Percentiles rank a stretch among this genome's conserved stretches.
These are phyloP conservation scores for Oophaga sylvatica DNA, from an alignment of 2,797 vertebrate species.

Conservation along the genomic window DNA sequence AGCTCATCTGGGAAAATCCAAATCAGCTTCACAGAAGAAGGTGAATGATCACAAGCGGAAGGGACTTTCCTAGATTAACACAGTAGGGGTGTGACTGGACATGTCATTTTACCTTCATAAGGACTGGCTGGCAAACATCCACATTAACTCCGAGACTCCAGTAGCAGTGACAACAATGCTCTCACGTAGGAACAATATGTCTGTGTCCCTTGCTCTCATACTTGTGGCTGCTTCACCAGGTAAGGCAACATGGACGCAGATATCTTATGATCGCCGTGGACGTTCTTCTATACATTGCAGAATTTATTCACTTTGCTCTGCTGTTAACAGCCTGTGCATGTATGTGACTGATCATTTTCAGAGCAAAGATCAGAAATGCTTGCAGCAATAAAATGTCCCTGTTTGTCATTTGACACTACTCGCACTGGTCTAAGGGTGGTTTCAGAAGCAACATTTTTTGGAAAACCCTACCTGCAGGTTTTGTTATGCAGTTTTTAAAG, in stretches of 20 bases:
- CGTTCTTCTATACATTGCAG: neutral
- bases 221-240: conserved; percentile 2
- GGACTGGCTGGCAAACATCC: neutral
- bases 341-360: neutral
- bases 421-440: no score
- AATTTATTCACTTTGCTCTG: neutral
- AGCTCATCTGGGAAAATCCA: conserved; percentile 21
- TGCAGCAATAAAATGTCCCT: neutral
- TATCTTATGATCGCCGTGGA: neutral
- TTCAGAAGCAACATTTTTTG: no score
- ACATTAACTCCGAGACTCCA: neutral
- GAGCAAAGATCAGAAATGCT: neutral
- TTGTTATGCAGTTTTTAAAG: no score
- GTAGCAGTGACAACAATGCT: conserved; percentile 9
- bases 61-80: conserved; percentile 10
- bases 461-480: no score
- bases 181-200: neutral
- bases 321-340: neutral
- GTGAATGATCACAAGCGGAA: neutral
- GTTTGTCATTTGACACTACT: neutral
- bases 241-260: neutral
- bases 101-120: neutral
- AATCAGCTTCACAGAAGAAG: neutral
- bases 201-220: neutral
- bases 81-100: neutral